phyloP scores from a whole-genome alignment of 2,888 invertebrate species.

The Bugulina stolonifera region DNA sequence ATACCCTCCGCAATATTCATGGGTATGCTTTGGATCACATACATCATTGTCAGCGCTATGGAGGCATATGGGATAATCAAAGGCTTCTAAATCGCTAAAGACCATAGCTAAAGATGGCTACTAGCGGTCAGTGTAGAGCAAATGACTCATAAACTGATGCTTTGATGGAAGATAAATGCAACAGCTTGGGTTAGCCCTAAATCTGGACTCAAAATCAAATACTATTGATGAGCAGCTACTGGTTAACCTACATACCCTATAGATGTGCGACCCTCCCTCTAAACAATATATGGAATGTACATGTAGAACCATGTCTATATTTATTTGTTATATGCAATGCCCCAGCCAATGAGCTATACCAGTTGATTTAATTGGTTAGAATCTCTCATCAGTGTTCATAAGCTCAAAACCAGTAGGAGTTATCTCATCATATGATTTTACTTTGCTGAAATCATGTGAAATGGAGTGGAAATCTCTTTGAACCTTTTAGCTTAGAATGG shows the following conservation, averaged over 20 bases:
- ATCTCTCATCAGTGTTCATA: too few species aligned
- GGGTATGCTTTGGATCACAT: constrained; percentile 82
- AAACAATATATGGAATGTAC: neutral
- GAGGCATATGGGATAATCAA: constrained; percentile 86
- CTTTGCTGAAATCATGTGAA: neutral
- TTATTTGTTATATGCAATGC: neutral
- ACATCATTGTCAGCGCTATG: constrained; percentile 82
- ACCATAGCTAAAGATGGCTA: neutral
- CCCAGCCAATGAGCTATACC: neutral
- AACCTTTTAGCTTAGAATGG: too few species aligned
- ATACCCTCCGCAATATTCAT: constrained; percentile 67
- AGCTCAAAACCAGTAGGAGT: too few species aligned
- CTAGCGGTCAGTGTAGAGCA: neutral
- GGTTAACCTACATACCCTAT: neutral
- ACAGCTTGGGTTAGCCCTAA: neutral
- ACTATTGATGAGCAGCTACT: neutral
- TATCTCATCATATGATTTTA: too few species aligned
- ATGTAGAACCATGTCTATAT: neutral
- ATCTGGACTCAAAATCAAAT: neutral
- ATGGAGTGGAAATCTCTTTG: neutral
- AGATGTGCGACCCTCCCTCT: neutral
- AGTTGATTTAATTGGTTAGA: too few species aligned
- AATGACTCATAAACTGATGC: too few species aligned
- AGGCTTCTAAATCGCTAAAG: constrained; percentile 81
- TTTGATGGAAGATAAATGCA: neutral